Conservation (phyloP, 2,888 invertebrate species). For the Rhopalosiphum nymphaeae region DNA sequence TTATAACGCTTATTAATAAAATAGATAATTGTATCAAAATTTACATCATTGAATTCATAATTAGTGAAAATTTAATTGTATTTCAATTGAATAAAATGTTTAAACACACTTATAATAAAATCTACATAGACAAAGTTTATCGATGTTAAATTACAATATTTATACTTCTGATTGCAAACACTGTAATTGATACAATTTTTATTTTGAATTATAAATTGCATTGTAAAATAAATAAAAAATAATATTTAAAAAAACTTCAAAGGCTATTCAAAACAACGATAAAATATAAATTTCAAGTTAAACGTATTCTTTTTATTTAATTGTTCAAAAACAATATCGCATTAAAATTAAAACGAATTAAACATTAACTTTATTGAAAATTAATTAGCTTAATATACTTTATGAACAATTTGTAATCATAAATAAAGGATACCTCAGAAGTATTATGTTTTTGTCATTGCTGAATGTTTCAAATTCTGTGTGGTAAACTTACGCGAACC, state of each 20-base stretch:
- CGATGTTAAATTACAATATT: neutral
- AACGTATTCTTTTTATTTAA: neutral
- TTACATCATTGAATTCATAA: neutral
- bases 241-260: neutral
- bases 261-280: neutral
- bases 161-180: neutral
- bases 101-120: neutral
- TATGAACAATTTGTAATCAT: neutral
- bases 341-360: neutral
- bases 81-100: neutral
- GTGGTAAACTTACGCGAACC: neutral
- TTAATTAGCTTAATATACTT: neutral
- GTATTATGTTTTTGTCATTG: slow-evolving; percentile 12
- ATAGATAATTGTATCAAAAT: neutral
- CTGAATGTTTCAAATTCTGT: neutral
- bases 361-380: neutral
- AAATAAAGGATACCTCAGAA: slow-evolving; percentile 17
- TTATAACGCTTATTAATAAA: neutral
- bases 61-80: neutral
- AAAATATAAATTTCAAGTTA: neutral
- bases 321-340: neutral
- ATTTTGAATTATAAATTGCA: neutral
- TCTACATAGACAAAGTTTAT: neutral
- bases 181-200: neutral
- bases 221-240: neutral